Percentiles rank a stretch among this genome's conserved stretches.
Conservation (phyloP, 2,888 invertebrate species). For the Coelogynopora nodosa region DNA sequence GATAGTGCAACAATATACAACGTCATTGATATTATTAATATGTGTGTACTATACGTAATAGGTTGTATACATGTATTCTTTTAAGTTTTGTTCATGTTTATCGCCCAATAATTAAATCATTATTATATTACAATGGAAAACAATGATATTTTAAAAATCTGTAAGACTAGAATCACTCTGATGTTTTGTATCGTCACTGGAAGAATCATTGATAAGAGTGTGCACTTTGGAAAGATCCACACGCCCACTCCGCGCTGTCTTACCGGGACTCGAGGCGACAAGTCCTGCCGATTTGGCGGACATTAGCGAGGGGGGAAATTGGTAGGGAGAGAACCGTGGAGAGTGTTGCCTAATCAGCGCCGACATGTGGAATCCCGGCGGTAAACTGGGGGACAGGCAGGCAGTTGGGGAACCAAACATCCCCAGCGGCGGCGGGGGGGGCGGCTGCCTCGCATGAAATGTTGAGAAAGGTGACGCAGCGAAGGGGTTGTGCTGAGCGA, state of each 20-base stretch:
- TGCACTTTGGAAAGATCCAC: slow-evolving; percentile 5
- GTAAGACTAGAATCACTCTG: too few species aligned
- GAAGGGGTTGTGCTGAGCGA: slow-evolving; percentile 1
- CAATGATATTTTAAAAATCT: too few species aligned
- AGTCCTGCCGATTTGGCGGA: neutral
- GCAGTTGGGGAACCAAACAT: neutral
- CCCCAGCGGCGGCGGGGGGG: neutral
- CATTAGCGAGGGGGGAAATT: neutral
- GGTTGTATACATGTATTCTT: too few species aligned
- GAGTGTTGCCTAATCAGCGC: neutral
- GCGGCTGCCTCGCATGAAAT: neutral
- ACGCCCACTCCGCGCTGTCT: neutral
- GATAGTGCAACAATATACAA: too few species aligned
- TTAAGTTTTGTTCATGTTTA: too few species aligned
- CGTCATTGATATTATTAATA: too few species aligned
- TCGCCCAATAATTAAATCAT: too few species aligned
- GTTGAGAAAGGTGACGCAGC: neutral
- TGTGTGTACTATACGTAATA: too few species aligned
- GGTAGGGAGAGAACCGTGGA: neutral
- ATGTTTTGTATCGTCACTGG: neutral
- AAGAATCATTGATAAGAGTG: neutral
- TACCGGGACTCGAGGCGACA: neutral
- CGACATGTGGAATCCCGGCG: neutral
- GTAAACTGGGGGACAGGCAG: neutral
- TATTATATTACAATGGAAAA: too few species aligned